Conservation (phyloP, 2,797 vertebrate genomes). For the Gadopsis bispinosus region DNA sequence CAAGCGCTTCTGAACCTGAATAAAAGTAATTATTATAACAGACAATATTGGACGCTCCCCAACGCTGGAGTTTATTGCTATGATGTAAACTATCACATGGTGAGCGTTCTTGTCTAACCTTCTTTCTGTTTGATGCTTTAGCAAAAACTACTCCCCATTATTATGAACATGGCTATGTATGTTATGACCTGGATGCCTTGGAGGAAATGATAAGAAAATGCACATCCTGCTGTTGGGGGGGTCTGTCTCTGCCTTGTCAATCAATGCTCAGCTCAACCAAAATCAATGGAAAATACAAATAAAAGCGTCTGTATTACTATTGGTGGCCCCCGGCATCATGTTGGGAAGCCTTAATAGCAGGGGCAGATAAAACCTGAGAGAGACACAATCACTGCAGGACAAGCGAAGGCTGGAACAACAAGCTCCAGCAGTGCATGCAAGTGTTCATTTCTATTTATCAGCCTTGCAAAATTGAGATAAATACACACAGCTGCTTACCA, state of each 20-base stretch:
- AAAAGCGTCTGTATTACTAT: background rate
- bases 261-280: constrained; percentile 47
- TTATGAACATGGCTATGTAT: constrained; percentile 1
- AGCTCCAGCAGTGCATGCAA: background rate
- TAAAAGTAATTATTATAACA: background rate
- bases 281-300: constrained; percentile 21
- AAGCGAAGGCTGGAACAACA: constrained; percentile 5
- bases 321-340: constrained; percentile 7
- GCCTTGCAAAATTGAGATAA: background rate
- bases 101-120: constrained; percentile 6
- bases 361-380: background rate
- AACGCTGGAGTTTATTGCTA: background rate
- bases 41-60: background rate
- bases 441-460: background rate
- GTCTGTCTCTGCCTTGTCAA: constrained; percentile 57
- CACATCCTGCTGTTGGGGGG: constrained; percentile 53
- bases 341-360: background rate
- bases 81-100: background rate
- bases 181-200: constrained; percentile 13
- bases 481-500: background rate
- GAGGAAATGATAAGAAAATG: constrained; percentile 76
- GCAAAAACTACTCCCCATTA: constrained; percentile 11
- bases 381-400: background rate
- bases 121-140: constrained; percentile 35
- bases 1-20: constrained; percentile 9